Percentiles rank a stretch among this genome's conserved stretches.
phyloP scores from a whole-genome alignment of 2,888 invertebrate species.

The Monopis laevigella region DNA sequence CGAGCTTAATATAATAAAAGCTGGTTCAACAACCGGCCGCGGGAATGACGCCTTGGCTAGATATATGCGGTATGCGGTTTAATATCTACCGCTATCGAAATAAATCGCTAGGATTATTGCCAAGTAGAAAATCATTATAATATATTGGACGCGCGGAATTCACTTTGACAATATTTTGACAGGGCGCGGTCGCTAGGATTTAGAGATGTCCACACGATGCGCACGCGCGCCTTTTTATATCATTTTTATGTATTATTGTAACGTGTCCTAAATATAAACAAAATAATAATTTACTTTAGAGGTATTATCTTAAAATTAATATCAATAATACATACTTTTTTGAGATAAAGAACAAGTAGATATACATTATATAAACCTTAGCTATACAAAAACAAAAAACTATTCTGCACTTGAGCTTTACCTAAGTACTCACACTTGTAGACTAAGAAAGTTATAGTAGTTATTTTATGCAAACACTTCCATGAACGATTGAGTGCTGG shows the following conservation, averaged over 20 bases:
- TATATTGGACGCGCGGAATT: conserved; percentile 64
- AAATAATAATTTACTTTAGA: conserved; percentile 29
- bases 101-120: conserved; percentile 67
- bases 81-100: conserved; percentile 61
- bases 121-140: conserved; percentile 63
- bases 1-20: conserved; percentile 32
- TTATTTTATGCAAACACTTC: conserved; percentile 53
- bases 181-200: conserved; percentile 52
- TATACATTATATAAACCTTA: too few relatives aligned
- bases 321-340: too few relatives aligned
- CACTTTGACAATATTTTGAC: conserved; percentile 67
- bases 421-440: too few relatives aligned
- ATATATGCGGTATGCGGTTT: conserved; percentile 59
- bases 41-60: conserved; percentile 48
- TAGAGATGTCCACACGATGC: conserved; percentile 36
- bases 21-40: conserved; percentile 56
- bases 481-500: conserved; percentile 52
- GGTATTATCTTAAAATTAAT: too few relatives aligned
- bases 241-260: conserved; percentile 33
- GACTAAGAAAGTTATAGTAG: conserved; percentile 53
- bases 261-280: conserved; percentile 8
- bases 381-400: too few relatives aligned
- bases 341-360: too few relatives aligned
- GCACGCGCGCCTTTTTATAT: conserved; percentile 30
- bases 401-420: too few relatives aligned